Base-by-base conservation (phyloP, 2,797 vertebrate genomes). In the Xiphophorus birchmanni region DNA sequence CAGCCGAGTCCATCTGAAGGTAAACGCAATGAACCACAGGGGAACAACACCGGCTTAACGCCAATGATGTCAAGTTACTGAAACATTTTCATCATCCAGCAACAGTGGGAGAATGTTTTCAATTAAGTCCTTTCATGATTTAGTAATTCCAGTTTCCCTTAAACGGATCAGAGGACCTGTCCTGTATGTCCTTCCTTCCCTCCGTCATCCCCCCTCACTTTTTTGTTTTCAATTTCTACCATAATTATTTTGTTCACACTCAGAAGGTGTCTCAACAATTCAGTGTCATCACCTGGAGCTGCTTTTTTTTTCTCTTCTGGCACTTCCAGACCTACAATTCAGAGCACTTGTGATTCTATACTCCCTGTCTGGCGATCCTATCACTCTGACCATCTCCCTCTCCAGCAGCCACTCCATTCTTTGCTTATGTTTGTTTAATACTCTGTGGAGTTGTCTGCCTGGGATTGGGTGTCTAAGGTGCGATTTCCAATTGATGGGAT, bases 401-500 rank as follows among this genome's bases (percentile, higher is more conserved):
- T 92, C 86, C 87, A 86, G 91, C 88, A 87, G 89, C 88, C 91
- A 92, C 92, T 93, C 93, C 92, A 95, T 94, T 91, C 93, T 93
- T 91, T 88, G 90, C 91, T 95, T 93, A 95, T 96, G 95, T 96
- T 96, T 95, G 95, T 95, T 96, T 96, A 96, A 95, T 95, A 95
- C 95, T 94, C 93, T 56, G 88, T 91, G 95, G 95, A 94, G 87
- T 93, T 93, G 90, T 91, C 87, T 87, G 90, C 63, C 84, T 78
- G 71, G 89, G 92, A 93, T 91, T 93, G 91, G 93, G 78, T 90
- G 90, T 93, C 90, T 92, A 90, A 89, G 88, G 82, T 84, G 88
- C 74, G 90, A 91, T 93, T 93, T 93, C 91, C 92, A 91, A 93
- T 94, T 93, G 92, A 91, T 91, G 90, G 89, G 89, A 83, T 89